These are phyloP conservation scores for Chionomys nivalis DNA, from an alignment of 2,113 vertebrate species.

Conservation along the genomic window DNA sequence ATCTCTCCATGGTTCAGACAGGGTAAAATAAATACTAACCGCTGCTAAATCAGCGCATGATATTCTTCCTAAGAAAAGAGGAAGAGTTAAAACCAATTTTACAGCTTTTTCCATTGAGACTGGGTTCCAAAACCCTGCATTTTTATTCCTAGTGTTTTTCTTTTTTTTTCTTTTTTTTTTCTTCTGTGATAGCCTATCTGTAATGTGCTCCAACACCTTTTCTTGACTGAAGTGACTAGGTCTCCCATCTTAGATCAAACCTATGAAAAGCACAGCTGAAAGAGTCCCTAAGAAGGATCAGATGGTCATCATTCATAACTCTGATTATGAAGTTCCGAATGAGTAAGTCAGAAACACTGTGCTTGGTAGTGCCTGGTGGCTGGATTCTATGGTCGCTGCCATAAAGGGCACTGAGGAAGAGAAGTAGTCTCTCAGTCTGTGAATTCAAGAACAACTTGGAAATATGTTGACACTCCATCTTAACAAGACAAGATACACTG, in stretches of 20 bases:
- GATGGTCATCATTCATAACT: too few species aligned
- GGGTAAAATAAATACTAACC: not conserved
- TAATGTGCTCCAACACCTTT: not conserved
- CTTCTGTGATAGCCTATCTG: not conserved
- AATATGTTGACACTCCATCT: not conserved
- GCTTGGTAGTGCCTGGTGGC: too few species aligned
- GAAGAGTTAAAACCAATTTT: not conserved
- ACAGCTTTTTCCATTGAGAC: not conserved
- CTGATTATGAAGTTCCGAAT: not conserved
- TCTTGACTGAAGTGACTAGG: not conserved
- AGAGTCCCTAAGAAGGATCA: not conserved
- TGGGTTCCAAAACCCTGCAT: not conserved
- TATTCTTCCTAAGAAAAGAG: not conserved
- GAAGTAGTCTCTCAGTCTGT: accelerated
- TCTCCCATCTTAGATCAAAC: not conserved
- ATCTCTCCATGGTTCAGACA: not conserved
- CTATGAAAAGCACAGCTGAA: too few species aligned
- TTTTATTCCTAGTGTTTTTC: not conserved
- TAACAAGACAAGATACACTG: not conserved
- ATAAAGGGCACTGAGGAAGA: too few species aligned
- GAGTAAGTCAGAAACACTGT: not conserved
- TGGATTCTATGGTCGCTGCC: not conserved
- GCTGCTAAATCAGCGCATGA: not conserved
- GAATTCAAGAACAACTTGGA: not conserved
- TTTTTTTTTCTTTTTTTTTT: too few species aligned